These are phyloP conservation scores for Pharmacophagus antenor DNA, from an alignment of 2,888 invertebrate genomes.

Conservation along the genomic window DNA sequence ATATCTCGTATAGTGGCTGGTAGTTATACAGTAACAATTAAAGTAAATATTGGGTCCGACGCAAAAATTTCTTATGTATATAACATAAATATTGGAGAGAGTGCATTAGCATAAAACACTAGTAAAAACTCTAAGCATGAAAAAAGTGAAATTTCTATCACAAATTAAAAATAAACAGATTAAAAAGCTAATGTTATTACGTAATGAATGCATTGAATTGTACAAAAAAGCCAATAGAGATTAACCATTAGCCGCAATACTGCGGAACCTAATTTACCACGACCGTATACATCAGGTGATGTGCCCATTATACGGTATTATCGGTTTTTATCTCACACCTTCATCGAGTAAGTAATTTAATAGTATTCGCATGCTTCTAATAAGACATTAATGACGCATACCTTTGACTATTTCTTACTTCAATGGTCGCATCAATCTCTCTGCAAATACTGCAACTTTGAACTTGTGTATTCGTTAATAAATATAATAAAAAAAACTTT, in stretches of 20 bases:
- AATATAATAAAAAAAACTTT: not conserved
- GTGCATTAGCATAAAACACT: too few species aligned
- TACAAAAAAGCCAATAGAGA: conserved; percentile 2
- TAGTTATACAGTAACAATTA: too few species aligned
- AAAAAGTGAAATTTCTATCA: not conserved
- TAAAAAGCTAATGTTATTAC: not conserved
- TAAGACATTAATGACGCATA: conserved; percentile 22
- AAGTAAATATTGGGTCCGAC: too few species aligned
- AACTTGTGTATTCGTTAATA: not conserved
- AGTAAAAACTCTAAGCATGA: too few species aligned
- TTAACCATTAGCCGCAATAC: conserved; percentile 12
- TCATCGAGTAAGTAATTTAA: conserved; percentile 18
- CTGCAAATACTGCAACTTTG: not conserved
- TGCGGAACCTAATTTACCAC: conserved; percentile 11
- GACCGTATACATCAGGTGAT: conserved; percentile 9
- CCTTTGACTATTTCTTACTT: conserved; percentile 1
- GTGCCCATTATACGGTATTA: conserved; percentile 17
- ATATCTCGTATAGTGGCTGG: too few species aligned
- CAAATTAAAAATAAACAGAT: not conserved
- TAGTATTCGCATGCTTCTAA: conserved; percentile 17
- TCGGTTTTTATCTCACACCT: conserved; percentile 23
- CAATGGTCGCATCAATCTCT: not conserved
- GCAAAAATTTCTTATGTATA: too few species aligned
- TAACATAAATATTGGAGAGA: too few species aligned
- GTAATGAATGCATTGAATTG: not conserved